Base-by-base conservation (phyloP, 2,797 vertebrate genomes). In the Pseudocheirus occidentalis region DNA sequence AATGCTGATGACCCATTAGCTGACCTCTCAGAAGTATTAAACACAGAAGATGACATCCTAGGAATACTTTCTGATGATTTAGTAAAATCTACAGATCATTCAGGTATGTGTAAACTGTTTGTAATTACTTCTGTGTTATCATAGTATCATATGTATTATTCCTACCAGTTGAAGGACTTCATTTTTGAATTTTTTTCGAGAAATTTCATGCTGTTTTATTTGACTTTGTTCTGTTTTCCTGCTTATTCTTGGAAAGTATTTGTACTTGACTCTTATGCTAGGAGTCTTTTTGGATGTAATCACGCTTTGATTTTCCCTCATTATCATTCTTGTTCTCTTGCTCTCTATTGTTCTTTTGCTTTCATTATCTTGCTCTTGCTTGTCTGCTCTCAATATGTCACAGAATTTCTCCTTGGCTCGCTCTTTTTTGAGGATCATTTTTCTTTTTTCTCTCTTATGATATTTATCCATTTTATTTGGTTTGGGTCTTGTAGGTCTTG, bases 401-500 rank as follows among this genome's bases (percentile, higher is more conserved):
- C 9, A 11, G 21, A 50, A 27, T 87, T 16, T 81, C n/a, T 73
- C 40, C 18, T 94, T 55, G 14, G 95, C 96, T 97, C 97, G 92
- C 97, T 91, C 91, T 95, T 97, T 98, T 98, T 96, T 98, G 97
- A 97, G 97, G 98, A 52, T 97, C 98, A 97, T 98, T 97, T 97
- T 98, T 97, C 97, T 96, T 97, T 98, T 98, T 98, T 97, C 92
- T 98, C 97, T 98, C 92, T 31, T 97, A 96, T 99, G 99, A 99
- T 99, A 99, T 99, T 99, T 99, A 99, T 99, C 99, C 99, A 98
- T 99, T 99, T 99, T 99, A 99, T 99, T 99, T 99, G 99, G 99
- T 99, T 99, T 99, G 99, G 99, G 99, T 99, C 99, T 99, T 99
- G 99, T 99, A 99, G 99, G 99, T 99, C 99, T 99, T 99, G 99